Conservation (phyloP, 2,113 vertebrate genomes). For the Melanerpes aurifrons region DNA sequence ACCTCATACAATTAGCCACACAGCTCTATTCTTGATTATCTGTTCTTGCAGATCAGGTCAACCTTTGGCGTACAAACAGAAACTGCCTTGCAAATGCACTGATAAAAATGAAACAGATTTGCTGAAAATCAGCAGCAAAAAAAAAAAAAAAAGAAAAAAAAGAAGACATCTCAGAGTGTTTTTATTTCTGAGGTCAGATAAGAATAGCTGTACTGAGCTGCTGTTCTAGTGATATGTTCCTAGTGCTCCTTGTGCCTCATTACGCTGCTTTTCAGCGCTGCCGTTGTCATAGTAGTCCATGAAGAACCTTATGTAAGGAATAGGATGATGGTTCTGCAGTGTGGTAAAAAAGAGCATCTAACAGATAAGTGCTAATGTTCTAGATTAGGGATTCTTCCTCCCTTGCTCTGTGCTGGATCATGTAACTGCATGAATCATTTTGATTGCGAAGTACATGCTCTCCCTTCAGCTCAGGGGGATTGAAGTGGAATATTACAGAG, state of each 20-base stretch:
- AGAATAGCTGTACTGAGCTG: background rate
- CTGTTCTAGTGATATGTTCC: background rate
- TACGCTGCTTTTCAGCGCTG: background rate
- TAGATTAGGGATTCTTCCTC: constrained; percentile 39
- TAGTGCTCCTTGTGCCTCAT: background rate
- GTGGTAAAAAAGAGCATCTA: constrained; percentile 10
- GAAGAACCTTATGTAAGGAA: constrained; percentile 56
- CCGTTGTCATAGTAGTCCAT: constrained; percentile 61
- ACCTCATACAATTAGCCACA: background rate
- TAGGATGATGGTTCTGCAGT: constrained; percentile 14
- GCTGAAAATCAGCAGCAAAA: background rate
- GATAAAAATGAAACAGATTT: background rate
- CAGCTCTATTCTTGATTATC: background rate
- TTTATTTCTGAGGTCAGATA: constrained; percentile 2
- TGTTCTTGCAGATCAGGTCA: background rate
- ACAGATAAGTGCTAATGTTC: constrained; percentile 49
- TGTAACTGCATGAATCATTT: constrained; percentile 48
- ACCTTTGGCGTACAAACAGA: background rate
- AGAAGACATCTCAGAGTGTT: background rate
- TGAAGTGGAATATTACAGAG: constrained; percentile 39
- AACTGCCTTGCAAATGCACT: background rate
- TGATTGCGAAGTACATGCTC: background rate
- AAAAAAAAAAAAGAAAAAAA: background rate
- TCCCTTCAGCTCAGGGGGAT: background rate
- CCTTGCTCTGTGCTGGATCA: constrained; percentile 23